Percentiles rank a stretch among this genome's conserved stretches.
Conservation (phyloP, 2,797 vertebrate species). For the Heterohyrax brucei region DNA sequence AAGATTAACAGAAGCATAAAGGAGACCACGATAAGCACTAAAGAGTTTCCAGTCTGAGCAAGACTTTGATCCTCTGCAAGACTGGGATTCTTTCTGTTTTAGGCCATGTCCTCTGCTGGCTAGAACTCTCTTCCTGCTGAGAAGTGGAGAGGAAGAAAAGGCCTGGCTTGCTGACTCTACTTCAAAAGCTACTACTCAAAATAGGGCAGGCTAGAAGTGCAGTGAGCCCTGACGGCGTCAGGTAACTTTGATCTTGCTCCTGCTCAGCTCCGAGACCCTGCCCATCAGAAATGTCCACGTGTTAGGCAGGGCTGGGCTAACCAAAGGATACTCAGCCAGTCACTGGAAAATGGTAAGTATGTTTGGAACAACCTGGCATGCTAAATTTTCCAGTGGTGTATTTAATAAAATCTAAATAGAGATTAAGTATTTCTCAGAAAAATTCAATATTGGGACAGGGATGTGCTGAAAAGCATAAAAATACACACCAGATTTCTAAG, state of each 20-base stretch:
- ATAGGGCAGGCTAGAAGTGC: no score
- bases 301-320: not conserved
- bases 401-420: not conserved
- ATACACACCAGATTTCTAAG: constrained; percentile 6
- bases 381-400: not conserved
- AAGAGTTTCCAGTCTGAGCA: not conserved
- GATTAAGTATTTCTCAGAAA: not conserved
- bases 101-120: not conserved
- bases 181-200: not conserved
- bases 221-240: not conserved
- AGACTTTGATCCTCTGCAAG: not conserved
- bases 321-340: not conserved
- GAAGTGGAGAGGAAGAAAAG: not conserved
- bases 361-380: not conserved
- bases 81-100: not conserved
- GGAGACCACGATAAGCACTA: not conserved
- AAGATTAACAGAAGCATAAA: not conserved
- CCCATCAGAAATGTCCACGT: rapidly evolving
- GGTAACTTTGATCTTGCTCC: not conserved
- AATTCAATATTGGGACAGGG: not conserved
- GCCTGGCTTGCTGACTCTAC: not conserved
- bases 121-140: not conserved
- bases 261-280: no score
- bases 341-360: not conserved
- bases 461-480: not conserved